Evolutionary conservation across 2,113 vertebrate species (phyloP).

Genomic region (Fukomys damarensis): DNA sequence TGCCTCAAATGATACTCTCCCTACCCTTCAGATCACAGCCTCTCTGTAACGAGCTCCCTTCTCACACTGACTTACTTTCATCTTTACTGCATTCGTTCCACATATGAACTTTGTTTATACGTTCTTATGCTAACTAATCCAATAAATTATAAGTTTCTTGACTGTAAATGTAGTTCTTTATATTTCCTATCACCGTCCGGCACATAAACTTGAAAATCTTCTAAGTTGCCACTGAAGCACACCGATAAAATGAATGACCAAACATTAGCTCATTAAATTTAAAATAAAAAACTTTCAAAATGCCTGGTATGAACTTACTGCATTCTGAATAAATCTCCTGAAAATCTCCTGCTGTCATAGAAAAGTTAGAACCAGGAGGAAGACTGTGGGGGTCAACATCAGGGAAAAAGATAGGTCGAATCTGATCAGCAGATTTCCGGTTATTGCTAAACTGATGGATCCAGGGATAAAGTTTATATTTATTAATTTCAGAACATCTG

Average conservation of each 20-base stretch:
- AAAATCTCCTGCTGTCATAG: constrained; percentile 99
- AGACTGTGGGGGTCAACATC: constrained; percentile 97
- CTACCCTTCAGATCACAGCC: background rate
- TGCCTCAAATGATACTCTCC: background rate
- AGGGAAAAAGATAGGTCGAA: constrained; percentile 94
- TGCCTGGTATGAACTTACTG: constrained; percentile 87
- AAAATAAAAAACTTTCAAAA: constrained; percentile 43
- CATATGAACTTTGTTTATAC: background rate
- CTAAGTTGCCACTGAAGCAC: constrained; percentile 19
- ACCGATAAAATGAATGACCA: constrained; percentile 41
- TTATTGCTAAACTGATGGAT: constrained; percentile 99
- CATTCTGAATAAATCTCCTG: constrained; percentile 96
- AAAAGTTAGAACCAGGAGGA: constrained; percentile 94
- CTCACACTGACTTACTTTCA: background rate
- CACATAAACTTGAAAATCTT: background rate
- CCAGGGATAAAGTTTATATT: constrained; percentile 97
- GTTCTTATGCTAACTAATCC: background rate
- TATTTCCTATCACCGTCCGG: background rate
- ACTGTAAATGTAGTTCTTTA: background rate
- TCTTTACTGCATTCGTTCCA: background rate
- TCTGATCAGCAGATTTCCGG: constrained; percentile 95
- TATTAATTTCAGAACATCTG: constrained; percentile 97
- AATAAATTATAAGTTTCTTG: background rate
- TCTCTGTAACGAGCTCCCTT: background rate
- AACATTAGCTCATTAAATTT: constrained; percentile 37